phyloP scores from a whole-genome alignment of 2,888 invertebrate species.

The Hydrotaea cyrtoneurina region DNA sequence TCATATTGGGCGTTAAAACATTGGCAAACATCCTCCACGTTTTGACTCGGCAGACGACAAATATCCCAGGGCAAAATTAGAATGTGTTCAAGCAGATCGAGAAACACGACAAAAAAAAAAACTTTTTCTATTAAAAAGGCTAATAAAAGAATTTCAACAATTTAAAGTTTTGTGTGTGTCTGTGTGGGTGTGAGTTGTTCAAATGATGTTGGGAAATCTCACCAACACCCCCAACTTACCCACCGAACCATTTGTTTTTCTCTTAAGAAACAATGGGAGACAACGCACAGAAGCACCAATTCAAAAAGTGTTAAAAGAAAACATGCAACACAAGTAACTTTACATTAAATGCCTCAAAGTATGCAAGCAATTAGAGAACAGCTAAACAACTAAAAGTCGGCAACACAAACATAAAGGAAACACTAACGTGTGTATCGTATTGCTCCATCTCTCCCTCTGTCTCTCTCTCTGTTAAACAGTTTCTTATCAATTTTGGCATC shows the following conservation, averaged over 20 bases:
- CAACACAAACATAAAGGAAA: not conserved
- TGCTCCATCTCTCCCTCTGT: no score
- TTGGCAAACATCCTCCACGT: no score
- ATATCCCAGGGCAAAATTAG: not conserved
- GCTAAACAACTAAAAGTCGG: conserved; percentile 26
- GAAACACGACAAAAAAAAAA: conserved; percentile 26
- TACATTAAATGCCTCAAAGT: conserved; percentile 53
- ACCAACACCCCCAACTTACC: no score
- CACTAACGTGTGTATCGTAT: not conserved
- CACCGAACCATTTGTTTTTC: no score
- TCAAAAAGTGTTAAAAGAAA: conserved; percentile 12
- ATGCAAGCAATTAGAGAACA: conserved; percentile 63
- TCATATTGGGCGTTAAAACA: not conserved
- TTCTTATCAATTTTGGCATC: conserved; percentile 6
- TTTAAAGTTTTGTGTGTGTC: conserved; percentile 30
- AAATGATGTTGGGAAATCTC: no score
- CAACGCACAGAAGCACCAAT: no score
- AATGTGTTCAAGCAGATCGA: conserved; percentile 18
- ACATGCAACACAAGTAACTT: conserved; percentile 23
- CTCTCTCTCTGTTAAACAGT: not conserved
- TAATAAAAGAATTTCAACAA: conserved; percentile 18
- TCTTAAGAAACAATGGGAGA: no score
- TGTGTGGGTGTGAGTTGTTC: no score
- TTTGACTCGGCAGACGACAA: not conserved
- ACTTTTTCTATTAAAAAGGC: conserved; percentile 50